phyloP scores from a whole-genome alignment of 1,140 invertebrate species.

The Zaprionus africanus region DNA sequence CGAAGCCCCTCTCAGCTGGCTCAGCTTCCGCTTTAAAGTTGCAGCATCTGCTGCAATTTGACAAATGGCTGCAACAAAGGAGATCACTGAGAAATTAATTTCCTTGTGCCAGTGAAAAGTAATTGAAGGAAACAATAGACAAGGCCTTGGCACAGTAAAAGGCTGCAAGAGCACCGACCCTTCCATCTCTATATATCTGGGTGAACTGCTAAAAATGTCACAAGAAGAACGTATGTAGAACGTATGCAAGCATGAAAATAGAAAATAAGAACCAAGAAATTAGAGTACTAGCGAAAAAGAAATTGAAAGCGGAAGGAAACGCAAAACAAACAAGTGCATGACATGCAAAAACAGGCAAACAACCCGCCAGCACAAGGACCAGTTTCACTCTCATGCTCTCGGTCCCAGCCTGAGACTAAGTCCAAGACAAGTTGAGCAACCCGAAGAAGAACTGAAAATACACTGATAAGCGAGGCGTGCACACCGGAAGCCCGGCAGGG shows the following conservation, averaged over 20 bases:
- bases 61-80: conserved; percentile 40
- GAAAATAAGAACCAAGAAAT: conserved; percentile 39
- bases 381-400: background rate
- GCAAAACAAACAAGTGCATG: conserved; percentile 80
- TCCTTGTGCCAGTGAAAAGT: conserved; percentile 33
- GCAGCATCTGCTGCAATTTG: conserved; percentile 29
- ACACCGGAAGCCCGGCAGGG: conserved; percentile 65
- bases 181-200: background rate
- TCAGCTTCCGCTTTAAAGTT: conserved; percentile 30
- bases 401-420: conserved; percentile 2
- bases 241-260: conserved; percentile 48
- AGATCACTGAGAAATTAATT: conserved; percentile 54
- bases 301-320: conserved; percentile 80
- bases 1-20: background rate
- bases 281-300: conserved; percentile 39
- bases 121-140: conserved; percentile 44
- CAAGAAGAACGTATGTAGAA: conserved; percentile 51
- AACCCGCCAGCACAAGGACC: conserved; percentile 19
- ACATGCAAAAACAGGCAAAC: conserved; percentile 65
- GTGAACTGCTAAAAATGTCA: conserved; percentile 57
- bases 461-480: conserved; percentile 76
- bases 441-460: conserved; percentile 64
- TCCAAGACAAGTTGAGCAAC: conserved; percentile 25
- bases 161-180: background rate
- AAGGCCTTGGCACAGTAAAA: conserved; percentile 60